Evolutionary conservation across 2,888 invertebrate species (phyloP), one percentile per base, ranked within the genome.

Genomic region (Polyploca ridens): DNA sequence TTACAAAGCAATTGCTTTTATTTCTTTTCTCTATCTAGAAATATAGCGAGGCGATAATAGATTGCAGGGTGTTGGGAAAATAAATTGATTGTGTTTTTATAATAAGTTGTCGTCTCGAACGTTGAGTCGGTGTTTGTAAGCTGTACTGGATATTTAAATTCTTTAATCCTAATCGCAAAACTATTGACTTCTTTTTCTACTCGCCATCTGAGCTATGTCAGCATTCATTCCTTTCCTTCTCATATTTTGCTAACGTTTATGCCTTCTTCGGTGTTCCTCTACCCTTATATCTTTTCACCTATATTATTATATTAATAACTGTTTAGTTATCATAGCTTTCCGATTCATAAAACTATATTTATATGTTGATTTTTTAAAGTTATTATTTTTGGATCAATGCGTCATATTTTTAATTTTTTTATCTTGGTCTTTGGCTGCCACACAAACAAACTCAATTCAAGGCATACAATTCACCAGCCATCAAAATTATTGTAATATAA

Each of bases 1-100:
- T 41, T 59, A 63, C 33, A 63, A 27, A 54, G 16, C 54, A 19
- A 19, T 54, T n/a, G 54, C 54, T 19, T 19, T 54, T 54, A 19
- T 54, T 54, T 10, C 54, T 54, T 54, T 54, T 19, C 16, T 54
- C 10, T 54, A 10, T 19, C 10, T 10, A 54, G 19, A 19, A 46
- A 13, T 13, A 54, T n/a, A 54, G 4, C 5, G 10, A 5, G 16
- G 49, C 1, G n/a, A 6, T 16, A 14, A 14, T 16, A 49, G n/a
- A 49, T 49, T 14, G 44, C 14, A 14, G 49, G 6, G 16, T n/a
- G 19, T 19, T 16, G 54, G 3, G 19, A 54, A 54, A 54, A 54
- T 54, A 19, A 19, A 54, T 19, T 54, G 54, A 19, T 19, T 54
- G 19, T 19, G 19, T 54, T 19, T 54, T 49, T 49, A n/a, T 46